A percentile compares a stretch with the other conserved stretches of the same genome.
These are phyloP conservation scores for Megamerina dolium DNA, from an alignment of 2,888 invertebrate species.

Conservation along the genomic window DNA sequence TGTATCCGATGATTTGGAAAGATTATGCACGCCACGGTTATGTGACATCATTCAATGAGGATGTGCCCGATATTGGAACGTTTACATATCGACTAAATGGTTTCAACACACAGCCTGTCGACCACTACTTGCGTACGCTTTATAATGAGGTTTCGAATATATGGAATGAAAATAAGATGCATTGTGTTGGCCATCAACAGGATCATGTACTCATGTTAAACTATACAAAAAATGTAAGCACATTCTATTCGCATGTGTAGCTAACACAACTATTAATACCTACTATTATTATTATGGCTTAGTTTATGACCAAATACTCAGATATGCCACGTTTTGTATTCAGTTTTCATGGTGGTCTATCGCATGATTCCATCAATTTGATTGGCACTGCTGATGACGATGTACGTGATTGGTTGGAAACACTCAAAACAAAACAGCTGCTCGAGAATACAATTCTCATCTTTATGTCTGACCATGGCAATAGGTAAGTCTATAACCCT, in stretches of 20 bases:
- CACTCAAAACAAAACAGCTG: constrained; percentile 56
- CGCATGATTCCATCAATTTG: constrained; percentile 78
- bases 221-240: constrained; percentile 59
- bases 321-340: constrained; percentile 73
- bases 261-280: not conserved
- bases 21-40: constrained; percentile 65
- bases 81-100: constrained; percentile 88
- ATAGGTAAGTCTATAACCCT: constrained; percentile 54
- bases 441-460: constrained; percentile 77
- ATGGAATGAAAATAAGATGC: constrained; percentile 53
- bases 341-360: constrained; percentile 82
- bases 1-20: constrained; percentile 83
- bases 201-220: constrained; percentile 64
- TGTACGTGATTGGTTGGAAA: constrained; percentile 59
- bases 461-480: constrained; percentile 91
- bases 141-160: constrained; percentile 62
- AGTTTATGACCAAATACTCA: constrained; percentile 59
- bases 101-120: constrained; percentile 74
- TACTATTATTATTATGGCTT: constrained; percentile 3
- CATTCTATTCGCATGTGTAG: not conserved
- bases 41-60: constrained; percentile 80
- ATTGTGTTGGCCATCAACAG: constrained; percentile 67
- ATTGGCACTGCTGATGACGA: constrained; percentile 74
- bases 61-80: constrained; percentile 75
- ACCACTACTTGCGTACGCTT: constrained; percentile 83